These are phyloP conservation scores for Druon quercuslanigerum DNA, from an alignment of 1,140 invertebrate genomes.

Conservation along the genomic window DNA sequence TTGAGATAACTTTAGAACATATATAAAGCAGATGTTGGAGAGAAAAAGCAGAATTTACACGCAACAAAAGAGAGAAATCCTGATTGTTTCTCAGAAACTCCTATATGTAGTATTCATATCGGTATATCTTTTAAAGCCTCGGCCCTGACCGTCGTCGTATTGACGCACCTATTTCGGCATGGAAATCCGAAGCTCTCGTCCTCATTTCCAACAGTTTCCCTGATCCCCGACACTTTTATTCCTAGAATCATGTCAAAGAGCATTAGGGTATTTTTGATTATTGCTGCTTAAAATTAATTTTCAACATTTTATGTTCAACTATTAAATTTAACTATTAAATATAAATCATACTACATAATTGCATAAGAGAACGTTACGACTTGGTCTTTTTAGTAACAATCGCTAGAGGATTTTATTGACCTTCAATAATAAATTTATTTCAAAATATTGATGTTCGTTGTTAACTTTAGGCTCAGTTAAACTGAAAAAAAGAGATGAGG, in stretches of 20 bases:
- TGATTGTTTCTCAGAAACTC: slow-evolving; percentile 44
- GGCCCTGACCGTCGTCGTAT: slow-evolving; percentile 20
- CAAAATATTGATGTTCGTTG: no score
- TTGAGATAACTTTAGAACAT: not conserved
- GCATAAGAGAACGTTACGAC: no score
- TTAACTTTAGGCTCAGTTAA: no score
- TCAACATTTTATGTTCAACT: no score
- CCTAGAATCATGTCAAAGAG: not conserved
- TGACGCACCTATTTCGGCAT: slow-evolving; percentile 17
- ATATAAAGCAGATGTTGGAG: slow-evolving; percentile 2
- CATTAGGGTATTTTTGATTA: no score
- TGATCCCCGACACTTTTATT: not conserved
- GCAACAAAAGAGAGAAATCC: slow-evolving; percentile 40
- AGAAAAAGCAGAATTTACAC: not conserved
- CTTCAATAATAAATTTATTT: no score
- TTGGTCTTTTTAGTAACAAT: no score
- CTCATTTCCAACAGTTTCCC: not conserved
- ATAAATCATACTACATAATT: no score
- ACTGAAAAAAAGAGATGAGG: no score
- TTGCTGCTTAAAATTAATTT: no score
- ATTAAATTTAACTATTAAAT: no score
- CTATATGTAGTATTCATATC: slow-evolving; percentile 37
- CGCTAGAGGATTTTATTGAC: no score
- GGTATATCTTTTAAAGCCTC: not conserved
- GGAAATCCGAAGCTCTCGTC: slow-evolving; percentile 1